These are phyloP conservation scores for Drosophila miranda DNA, from an alignment of 1,140 invertebrate species.

Conservation along the genomic window DNA sequence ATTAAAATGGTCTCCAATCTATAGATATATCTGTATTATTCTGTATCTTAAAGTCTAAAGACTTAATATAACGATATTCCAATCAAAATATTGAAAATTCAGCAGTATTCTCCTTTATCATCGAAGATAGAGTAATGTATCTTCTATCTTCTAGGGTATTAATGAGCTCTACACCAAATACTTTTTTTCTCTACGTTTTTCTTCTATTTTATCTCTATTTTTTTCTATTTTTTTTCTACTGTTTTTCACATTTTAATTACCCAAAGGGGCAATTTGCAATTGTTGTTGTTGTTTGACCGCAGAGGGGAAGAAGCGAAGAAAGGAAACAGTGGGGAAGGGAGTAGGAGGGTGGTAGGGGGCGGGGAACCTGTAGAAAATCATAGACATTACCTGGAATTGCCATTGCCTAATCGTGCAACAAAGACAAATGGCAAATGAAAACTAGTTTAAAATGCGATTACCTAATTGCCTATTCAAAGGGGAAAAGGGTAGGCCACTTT, in stretches of 20 bases:
- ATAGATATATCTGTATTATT: too few relatives aligned
- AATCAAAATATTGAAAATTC: too few relatives aligned
- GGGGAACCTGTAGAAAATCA: slow-evolving; percentile 26
- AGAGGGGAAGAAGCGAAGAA: too few relatives aligned
- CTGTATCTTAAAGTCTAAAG: too few relatives aligned
- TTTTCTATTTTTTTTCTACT: slow-evolving; percentile 5
- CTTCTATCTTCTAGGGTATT: not conserved
- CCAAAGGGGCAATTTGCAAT: slow-evolving; percentile 36
- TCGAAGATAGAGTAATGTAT: too few relatives aligned
- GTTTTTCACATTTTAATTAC: slow-evolving; percentile 52
- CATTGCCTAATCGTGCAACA: slow-evolving; percentile 2
- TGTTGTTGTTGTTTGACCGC: slow-evolving; percentile 23
- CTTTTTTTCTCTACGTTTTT: too few relatives aligned
- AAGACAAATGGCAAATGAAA: not conserved
- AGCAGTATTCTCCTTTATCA: too few relatives aligned
- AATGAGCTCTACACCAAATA: too few relatives aligned
- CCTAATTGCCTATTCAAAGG: slow-evolving; percentile 28
- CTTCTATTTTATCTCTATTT: slow-evolving; percentile 4
- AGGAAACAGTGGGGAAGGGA: too few relatives aligned
- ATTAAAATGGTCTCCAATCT: too few relatives aligned
- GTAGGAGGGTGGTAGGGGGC: too few relatives aligned
- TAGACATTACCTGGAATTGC: slow-evolving; percentile 29
- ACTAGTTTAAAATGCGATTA: slow-evolving; percentile 17
- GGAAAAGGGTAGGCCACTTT: not conserved
- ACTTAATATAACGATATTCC: too few relatives aligned